Base-by-base conservation (phyloP, 2,888 invertebrate genomes). In the Cabera pusaria region DNA sequence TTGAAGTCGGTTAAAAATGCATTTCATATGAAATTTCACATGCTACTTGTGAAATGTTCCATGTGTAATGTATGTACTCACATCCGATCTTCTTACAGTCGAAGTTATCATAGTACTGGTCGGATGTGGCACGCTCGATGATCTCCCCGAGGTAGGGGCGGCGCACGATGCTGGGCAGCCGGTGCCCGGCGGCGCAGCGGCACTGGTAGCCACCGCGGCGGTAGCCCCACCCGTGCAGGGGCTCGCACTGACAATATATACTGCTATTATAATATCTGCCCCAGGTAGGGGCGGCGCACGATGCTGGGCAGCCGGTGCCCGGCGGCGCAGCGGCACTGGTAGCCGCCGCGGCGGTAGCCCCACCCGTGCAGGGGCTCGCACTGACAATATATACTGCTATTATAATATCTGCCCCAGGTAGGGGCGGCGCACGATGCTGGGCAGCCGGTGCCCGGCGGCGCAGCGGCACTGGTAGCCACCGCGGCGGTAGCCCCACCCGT, bases 381-480 rank as follows among this genome's bases (percentile, higher is more conserved):
- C 14, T 14, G 4, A n/a, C n/a, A n/a, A n/a, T n/a, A n/a, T n/a
- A n/a, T n/a, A n/a, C n/a, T n/a, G n/a, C n/a, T n/a, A n/a, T n/a
- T n/a, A n/a, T n/a, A n/a, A n/a, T n/a, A 98, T 93, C 90, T 98
- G 97, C 0, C 98, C 98, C 11, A 97, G 91, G 87, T 94, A 98
- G 0, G 98, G 98, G 33, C 97, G 91, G 33, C 98, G 91, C 14
- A 97, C 96, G 39, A 95, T 92, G 59, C 93, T 93, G 0, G 98
- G 98, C 56, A 97, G 90, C 33, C 98, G 92, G 77, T 88, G 95
- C 0, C 97, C 96, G 0, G 98, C 98, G 61, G 92, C 92, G 80
- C 99, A 99, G 49, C 97, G 92, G 71, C 97, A 98, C 69, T 97
- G 97, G 82, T 98, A 98, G 3, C 97, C 98, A 29, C 98, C 98